These are phyloP conservation scores for Cricetomys ansorgei DNA, from an alignment of 2,113 vertebrate species.

Conservation along the genomic window DNA sequence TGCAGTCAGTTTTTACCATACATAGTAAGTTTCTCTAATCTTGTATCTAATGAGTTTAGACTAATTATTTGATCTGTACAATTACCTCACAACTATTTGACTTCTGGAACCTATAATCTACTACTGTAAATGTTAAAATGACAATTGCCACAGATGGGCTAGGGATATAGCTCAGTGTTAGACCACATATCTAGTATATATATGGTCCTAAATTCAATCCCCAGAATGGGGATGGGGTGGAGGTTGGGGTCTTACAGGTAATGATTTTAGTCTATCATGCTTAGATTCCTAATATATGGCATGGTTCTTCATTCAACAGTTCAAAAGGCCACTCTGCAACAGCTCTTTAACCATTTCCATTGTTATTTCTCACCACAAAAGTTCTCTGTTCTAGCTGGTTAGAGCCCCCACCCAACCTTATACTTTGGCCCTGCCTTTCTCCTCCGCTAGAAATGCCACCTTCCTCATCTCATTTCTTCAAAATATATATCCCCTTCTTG, in stretches of 20 bases:
- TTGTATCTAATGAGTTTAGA: not conserved
- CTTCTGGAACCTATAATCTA: not conserved
- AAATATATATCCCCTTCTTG: not conserved
- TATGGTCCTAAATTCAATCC: not conserved
- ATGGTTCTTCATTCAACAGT: not conserved
- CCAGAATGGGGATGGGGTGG: not conserved
- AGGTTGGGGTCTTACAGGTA: no score
- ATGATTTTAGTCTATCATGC: not conserved
- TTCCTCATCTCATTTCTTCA: not conserved
- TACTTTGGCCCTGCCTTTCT: not conserved
- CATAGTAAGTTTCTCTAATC: not conserved
- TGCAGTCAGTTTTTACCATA: not conserved
- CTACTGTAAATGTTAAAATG: not conserved
- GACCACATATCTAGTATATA: not conserved
- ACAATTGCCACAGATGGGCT: not conserved
- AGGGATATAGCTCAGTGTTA: not conserved
- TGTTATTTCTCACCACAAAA: not conserved
- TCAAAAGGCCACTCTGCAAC: not conserved
- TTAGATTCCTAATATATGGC: not conserved
- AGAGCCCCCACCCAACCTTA: not conserved
- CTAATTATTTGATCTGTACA: not conserved
- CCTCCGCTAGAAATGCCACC: not conserved
- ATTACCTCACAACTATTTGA: slow-evolving; percentile 39
- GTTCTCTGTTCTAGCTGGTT: not conserved
- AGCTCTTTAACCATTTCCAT: not conserved